Evolutionary conservation across 2,797 vertebrate species (phyloP).

Genomic region (Acestrorhynchus altus): DNA sequence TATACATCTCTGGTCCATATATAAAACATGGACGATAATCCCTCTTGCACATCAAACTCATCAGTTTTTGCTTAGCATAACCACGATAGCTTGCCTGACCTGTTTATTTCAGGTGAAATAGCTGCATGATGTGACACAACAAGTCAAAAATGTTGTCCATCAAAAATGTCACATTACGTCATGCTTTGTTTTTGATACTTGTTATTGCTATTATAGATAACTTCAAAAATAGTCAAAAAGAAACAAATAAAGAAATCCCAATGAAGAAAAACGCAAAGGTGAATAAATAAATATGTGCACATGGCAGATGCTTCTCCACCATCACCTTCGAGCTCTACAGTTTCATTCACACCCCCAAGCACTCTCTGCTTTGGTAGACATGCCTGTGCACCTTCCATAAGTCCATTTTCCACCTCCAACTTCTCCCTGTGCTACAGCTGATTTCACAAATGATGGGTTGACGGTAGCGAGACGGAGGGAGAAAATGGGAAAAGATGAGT

Average conservation of each 20-base stretch:
- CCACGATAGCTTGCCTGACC: too few relatives aligned
- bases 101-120: too few relatives aligned
- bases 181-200: too few relatives aligned
- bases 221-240: neutral
- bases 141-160: too few relatives aligned
- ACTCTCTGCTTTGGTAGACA: constrained; percentile 59
- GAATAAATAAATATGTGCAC: constrained; percentile 49
- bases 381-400: constrained; percentile 72
- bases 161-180: too few relatives aligned
- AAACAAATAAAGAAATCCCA: constrained; percentile 8
- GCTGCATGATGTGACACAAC: too few relatives aligned
- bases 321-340: constrained; percentile 65
- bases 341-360: constrained; percentile 42
- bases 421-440: constrained; percentile 76
- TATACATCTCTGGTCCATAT: too few relatives aligned
- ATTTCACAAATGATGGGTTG: constrained; percentile 83
- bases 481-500: constrained; percentile 77
- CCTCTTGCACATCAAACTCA: too few relatives aligned
- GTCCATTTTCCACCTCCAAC: constrained; percentile 77
- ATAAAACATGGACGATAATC: too few relatives aligned
- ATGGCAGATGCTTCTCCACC: constrained; percentile 68
- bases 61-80: too few relatives aligned
- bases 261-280: constrained; percentile 14
- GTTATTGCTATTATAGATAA: neutral
- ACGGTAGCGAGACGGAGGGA: constrained; percentile 59